Conservation (phyloP, 2,797 vertebrate species). For the Ctenopoma multispine region DNA sequence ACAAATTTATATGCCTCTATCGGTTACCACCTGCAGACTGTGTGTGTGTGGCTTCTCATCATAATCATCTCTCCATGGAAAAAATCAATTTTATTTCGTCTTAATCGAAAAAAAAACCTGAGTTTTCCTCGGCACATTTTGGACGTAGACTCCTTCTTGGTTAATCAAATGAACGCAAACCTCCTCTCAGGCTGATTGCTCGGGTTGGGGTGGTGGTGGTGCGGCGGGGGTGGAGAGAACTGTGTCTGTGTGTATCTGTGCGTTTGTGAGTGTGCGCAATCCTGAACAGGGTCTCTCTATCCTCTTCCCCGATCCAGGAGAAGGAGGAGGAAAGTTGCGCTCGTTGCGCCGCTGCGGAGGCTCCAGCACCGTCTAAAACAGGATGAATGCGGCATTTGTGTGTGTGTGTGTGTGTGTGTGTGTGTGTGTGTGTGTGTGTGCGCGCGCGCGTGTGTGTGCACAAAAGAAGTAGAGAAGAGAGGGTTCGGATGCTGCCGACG, state of each 20-base stretch:
- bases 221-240: conserved; percentile 28
- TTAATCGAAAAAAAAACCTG: conserved; percentile 82
- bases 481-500: neutral
- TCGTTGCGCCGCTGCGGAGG: conserved; percentile 62
- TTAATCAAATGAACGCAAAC: conserved; percentile 38
- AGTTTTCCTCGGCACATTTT: conserved; percentile 65
- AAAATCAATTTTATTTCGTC: conserved; percentile 74
- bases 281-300: conserved; percentile 64
- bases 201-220: conserved; percentile 36
- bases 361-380: conserved; percentile 68
- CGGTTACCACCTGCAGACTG: conserved; percentile 49
- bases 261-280: neutral
- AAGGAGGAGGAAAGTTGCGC: conserved; percentile 69
- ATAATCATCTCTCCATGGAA: conserved; percentile 47
- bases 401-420: neutral
- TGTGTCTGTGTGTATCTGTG: neutral
- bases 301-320: conserved; percentile 47
- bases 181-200: conserved; percentile 34
- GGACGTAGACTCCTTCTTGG: conserved; percentile 65
- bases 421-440: too few species aligned
- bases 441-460: neutral
- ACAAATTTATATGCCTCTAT: neutral
- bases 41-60: conserved; percentile 24
- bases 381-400: conserved; percentile 76
- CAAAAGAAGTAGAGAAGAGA: conserved; percentile 25